phyloP scores from a whole-genome alignment of 1,140 invertebrate genomes.

The Cherax quadricarinatus region DNA sequence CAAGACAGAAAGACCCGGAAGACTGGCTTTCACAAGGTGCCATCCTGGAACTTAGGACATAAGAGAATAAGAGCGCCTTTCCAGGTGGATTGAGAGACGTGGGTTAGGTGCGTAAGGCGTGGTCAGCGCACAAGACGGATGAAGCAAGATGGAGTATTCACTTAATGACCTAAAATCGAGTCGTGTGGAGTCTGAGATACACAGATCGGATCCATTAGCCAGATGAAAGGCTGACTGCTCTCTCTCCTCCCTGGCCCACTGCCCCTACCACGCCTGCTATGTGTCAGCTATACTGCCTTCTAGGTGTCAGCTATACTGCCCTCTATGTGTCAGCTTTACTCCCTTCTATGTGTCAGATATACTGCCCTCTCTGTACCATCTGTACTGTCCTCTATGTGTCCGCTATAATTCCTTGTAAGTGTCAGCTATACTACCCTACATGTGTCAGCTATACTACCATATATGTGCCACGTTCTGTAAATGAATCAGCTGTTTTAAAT shows the following conservation, averaged over 20 bases:
- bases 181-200: constrained; percentile 58
- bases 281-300: neutral
- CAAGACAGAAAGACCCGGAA: neutral
- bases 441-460: too few relatives aligned
- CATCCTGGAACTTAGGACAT: neutral
- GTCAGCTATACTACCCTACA: too few relatives aligned
- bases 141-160: constrained; percentile 62
- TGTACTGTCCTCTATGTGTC: too few relatives aligned
- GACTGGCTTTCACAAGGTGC: neutral
- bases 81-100: neutral
- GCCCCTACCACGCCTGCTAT: neutral
- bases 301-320: neutral
- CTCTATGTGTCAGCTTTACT: too few relatives aligned
- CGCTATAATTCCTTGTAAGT: too few relatives aligned
- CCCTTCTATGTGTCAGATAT: too few relatives aligned
- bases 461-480: too few relatives aligned
- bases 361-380: too few relatives aligned
- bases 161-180: constrained; percentile 63
- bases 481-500: too few relatives aligned
- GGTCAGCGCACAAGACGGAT: constrained; percentile 55
- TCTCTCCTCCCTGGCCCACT: neutral
- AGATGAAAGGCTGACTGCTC: constrained; percentile 45
- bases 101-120: constrained; percentile 18
- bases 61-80: neutral
- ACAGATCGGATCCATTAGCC: constrained; percentile 63